Conservation (phyloP, 2,113 vertebrate genomes). For the Pogona vitticeps region DNA sequence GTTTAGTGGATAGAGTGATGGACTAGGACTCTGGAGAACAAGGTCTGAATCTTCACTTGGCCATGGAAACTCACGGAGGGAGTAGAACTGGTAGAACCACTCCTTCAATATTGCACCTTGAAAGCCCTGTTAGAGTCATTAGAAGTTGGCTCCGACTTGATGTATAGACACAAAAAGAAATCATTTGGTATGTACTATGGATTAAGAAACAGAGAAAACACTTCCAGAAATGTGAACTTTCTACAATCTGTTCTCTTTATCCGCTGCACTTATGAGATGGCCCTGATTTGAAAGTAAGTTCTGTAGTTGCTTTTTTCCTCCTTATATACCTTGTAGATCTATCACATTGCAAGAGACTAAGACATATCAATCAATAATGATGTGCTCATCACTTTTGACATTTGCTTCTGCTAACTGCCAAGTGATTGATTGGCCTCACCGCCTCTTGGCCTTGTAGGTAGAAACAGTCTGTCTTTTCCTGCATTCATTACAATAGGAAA, state of each 20-base stretch:
- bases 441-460: conserved; percentile 19
- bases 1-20: too few species aligned
- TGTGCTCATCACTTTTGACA: conserved; percentile 25
- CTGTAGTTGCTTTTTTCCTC: background rate
- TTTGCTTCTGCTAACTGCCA: conserved; percentile 39
- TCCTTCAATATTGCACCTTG: too few species aligned
- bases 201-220: background rate
- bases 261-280: background rate
- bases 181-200: background rate
- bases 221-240: background rate
- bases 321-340: conserved; percentile 32
- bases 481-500: conserved; percentile 12
- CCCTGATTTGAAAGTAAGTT: background rate
- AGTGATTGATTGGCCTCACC: conserved; percentile 42
- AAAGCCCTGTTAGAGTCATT: too few species aligned
- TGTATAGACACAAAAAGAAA: background rate
- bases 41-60: too few species aligned
- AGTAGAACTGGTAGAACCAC: too few species aligned
- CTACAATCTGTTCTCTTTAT: background rate
- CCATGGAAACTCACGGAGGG: too few species aligned
- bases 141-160: too few species aligned
- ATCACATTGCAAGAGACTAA: conserved; percentile 2
- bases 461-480: conserved; percentile 19
- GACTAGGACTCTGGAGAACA: too few species aligned
- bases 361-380: conserved; percentile 29